Evolutionary conservation across 2,888 invertebrate species (phyloP).

Genomic region (Priocnemis perturbator): DNA sequence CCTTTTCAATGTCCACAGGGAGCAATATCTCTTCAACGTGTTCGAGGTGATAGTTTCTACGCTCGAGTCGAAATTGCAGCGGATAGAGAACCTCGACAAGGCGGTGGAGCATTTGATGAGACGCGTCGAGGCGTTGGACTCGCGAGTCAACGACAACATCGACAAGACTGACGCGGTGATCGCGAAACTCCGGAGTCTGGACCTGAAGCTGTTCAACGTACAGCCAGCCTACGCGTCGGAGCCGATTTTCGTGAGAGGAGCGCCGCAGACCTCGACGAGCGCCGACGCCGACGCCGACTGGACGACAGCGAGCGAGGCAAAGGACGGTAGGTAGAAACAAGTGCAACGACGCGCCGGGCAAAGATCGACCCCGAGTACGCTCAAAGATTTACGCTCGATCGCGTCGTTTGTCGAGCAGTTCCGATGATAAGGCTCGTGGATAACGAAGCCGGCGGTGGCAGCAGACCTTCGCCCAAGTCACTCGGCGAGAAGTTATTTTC

Average conservation of each 20-base stretch:
- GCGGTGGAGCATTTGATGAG: slow-evolving; percentile 92
- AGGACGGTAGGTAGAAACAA: not conserved
- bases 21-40: slow-evolving; percentile 91
- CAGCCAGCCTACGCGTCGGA: slow-evolving; percentile 73
- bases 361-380: too few species aligned
- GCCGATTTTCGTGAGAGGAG: slow-evolving; percentile 58
- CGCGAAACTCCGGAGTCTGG: slow-evolving; percentile 84
- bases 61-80: slow-evolving; percentile 89
- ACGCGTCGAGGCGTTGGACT: slow-evolving; percentile 88
- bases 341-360: not conserved
- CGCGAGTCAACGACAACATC: slow-evolving; percentile 88
- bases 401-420: slow-evolving; percentile 44
- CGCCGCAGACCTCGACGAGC: slow-evolving; percentile 18
- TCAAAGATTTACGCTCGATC: not conserved
- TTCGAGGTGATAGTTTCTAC: slow-evolving; percentile 94
- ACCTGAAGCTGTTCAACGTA: slow-evolving; percentile 84
- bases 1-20: slow-evolving; percentile 77
- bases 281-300: not conserved
- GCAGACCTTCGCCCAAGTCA: slow-evolving; percentile 61
- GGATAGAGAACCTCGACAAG: slow-evolving; percentile 91
- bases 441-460: slow-evolving; percentile 60
- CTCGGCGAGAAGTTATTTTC: slow-evolving; percentile 78
- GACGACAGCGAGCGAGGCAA: not conserved
- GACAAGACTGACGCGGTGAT: slow-evolving; percentile 90
- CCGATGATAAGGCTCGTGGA: slow-evolving; percentile 65